Base-by-base conservation (phyloP, 2,113 vertebrate species). In the Sclerurus mexicanus region DNA sequence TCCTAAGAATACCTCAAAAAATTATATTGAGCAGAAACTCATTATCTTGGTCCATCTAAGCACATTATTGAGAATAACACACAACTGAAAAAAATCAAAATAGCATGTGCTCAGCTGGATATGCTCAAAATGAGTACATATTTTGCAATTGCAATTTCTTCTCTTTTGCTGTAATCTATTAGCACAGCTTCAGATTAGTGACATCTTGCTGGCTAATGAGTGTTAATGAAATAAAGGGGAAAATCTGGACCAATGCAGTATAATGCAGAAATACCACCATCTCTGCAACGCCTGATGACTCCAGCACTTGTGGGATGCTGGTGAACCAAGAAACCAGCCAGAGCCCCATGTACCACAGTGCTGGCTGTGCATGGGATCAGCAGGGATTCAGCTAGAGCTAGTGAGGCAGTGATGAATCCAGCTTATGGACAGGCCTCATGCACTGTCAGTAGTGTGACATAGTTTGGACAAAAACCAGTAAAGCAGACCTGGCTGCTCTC, bases 291-390 rank as follows among this genome's bases (percentile, higher is more conserved):
- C 14, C 47, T 52, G 62, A 56, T 27, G 55, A 64, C 58, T 80
- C 49, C 14, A 39, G 49, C 10, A 10, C 27, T 64, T 56, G 33
- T 1, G 4, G 68, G 76, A 37, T 7, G 18, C 52, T 55, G 62
- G 23, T 1, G 7, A 80, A 4, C 6, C 33, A 39, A 68, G 80
- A 85, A 80, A 15, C 30, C n/a, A 58, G 42, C 35, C 17, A 22
- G 78, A 50, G 19, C 52, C 0, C 0, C 0, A 0, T 40, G 47
- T 75, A 30, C 67, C 5, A 19, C 1, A 0, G 19, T 31, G 19
- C 37, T 90, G 79, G 39, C 31, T 66, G 56, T 28, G 39, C 5
- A 0, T 50, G 83, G 20, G 52, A 44, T 71, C 62, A 56, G 50
- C 75, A 63, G 79, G 46, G 30, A 15, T 37, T 68, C 68, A 20